Conservation (phyloP, 2,888 invertebrate species). For the Agrilus mali region DNA sequence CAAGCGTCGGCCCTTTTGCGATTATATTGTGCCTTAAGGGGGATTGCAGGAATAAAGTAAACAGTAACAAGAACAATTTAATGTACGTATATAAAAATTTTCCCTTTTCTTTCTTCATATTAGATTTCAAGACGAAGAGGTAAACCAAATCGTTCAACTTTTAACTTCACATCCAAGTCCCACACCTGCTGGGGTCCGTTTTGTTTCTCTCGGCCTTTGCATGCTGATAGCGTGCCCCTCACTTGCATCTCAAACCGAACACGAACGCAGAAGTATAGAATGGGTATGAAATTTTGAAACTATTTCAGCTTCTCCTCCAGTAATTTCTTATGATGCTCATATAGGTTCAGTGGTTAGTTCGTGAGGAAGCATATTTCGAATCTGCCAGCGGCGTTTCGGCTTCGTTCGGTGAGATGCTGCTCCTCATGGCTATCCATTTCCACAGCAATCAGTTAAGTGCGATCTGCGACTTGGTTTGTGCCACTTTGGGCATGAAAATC, state of each 20-base stretch:
- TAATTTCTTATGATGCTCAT: not conserved
- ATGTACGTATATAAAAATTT: not conserved
- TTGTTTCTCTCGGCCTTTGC: constrained; percentile 84
- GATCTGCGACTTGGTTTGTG: constrained; percentile 86
- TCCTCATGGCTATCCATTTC: constrained; percentile 93
- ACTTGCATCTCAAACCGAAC: constrained; percentile 52
- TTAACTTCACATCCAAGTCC: constrained; percentile 81
- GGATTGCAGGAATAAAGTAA: constrained; percentile 84
- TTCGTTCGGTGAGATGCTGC: constrained; percentile 90
- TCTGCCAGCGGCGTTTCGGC: constrained; percentile 74
- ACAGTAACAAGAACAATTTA: constrained; percentile 13
- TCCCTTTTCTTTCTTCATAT: constrained; percentile 5
- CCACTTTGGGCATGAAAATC: constrained; percentile 91
- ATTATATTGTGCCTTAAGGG: constrained; percentile 83
- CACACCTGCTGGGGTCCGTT: constrained; percentile 83
- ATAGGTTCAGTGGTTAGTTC: constrained; percentile 72
- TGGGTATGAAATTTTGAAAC: constrained; percentile 47
- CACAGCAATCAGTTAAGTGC: constrained; percentile 89
- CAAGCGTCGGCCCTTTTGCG: constrained; percentile 83
- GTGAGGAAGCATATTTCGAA: constrained; percentile 81
- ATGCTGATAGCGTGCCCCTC: constrained; percentile 92
- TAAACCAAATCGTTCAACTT: constrained; percentile 66
- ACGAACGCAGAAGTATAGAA: constrained; percentile 78
- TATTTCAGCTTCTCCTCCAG: not conserved
- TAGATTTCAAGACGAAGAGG: constrained; percentile 82